A percentile compares a stretch with the other conserved stretches of the same genome.
These are phyloP conservation scores for Eristalis intricaria DNA, from an alignment of 2,888 invertebrate genomes.

Conservation along the genomic window DNA sequence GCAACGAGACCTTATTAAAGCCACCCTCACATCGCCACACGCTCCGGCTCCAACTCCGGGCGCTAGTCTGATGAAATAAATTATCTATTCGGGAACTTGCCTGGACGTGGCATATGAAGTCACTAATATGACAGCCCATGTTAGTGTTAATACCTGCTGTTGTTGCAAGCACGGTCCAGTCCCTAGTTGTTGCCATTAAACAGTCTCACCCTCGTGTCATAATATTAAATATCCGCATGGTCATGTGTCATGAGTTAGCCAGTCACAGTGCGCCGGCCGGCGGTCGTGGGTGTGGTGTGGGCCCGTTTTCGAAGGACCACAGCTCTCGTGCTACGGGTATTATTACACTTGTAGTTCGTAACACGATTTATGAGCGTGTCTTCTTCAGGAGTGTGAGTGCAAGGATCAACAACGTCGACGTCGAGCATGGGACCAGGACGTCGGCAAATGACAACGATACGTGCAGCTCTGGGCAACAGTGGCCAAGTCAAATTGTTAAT, in stretches of 20 bases:
- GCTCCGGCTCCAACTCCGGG: not conserved
- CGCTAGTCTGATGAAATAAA: conserved; percentile 20
- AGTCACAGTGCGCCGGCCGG: not conserved
- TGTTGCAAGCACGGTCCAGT: conserved; percentile 23
- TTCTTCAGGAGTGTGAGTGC: conserved; percentile 14
- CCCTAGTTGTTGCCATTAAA: conserved; percentile 10
- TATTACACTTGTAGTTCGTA: conserved; percentile 55
- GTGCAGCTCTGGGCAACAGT: conserved; percentile 40
- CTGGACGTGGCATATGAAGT: conserved; percentile 39
- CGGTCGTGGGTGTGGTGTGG: not conserved
- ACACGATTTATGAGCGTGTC: conserved; percentile 51
- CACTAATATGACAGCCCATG: conserved; percentile 57
- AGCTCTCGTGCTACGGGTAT: conserved; percentile 18
- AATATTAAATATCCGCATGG: conserved; percentile 59
- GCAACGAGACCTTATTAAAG: conserved; percentile 42
- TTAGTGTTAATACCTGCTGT: conserved; percentile 30
- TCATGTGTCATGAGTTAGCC: conserved; percentile 50
- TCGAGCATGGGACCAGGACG: not conserved
- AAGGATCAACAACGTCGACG: not conserved
- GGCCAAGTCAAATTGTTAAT: conserved; percentile 72
- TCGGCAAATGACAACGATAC: not conserved
- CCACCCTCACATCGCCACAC: not conserved
- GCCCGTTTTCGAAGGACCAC: not conserved
- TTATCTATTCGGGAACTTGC: conserved; percentile 46
- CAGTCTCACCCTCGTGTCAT: conserved; percentile 21